Percentiles rank a stretch among this genome's conserved stretches.
Evolutionary conservation across 2,888 invertebrate genomes (phyloP).

Genomic region (Prosapia bicincta): DNA sequence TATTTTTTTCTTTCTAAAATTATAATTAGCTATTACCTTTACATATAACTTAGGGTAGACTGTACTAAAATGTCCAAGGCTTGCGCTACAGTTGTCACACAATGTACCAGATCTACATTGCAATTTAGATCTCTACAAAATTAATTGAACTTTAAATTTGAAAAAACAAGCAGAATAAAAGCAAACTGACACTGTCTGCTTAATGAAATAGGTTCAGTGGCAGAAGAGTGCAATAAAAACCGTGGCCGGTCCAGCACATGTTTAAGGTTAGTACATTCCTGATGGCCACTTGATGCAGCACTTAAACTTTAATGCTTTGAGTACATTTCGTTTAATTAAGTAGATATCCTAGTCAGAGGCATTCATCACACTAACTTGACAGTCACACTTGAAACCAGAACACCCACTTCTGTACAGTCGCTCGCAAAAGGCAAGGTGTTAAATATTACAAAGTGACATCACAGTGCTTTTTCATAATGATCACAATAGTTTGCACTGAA

Average conservation of each 20-base stretch:
- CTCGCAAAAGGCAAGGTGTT: not conserved
- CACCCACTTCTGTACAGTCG: not conserved
- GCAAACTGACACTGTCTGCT: not conserved
- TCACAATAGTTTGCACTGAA: no score
- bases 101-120: no score
- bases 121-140: no score
- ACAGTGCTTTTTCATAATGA: no score
- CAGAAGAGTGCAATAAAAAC: not conserved
- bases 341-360: not conserved
- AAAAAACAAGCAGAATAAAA: no score
- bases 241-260: not conserved
- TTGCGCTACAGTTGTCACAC: no score
- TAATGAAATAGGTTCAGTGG: not conserved
- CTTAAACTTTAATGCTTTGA: not conserved
- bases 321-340: not conserved
- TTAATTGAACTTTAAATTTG: not conserved
- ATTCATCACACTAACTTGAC: not conserved
- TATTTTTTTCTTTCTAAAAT: no score
- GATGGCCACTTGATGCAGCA: not conserved
- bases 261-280: not conserved
- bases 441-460: no score
- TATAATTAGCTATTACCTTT: no score
- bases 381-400: constrained; percentile 2
- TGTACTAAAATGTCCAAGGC: no score
- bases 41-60: no score